Percentiles rank a stretch among this genome's conserved stretches.
phyloP scores from a whole-genome alignment of 2,113 vertebrate species.

The Lanius ludovicianus region DNA sequence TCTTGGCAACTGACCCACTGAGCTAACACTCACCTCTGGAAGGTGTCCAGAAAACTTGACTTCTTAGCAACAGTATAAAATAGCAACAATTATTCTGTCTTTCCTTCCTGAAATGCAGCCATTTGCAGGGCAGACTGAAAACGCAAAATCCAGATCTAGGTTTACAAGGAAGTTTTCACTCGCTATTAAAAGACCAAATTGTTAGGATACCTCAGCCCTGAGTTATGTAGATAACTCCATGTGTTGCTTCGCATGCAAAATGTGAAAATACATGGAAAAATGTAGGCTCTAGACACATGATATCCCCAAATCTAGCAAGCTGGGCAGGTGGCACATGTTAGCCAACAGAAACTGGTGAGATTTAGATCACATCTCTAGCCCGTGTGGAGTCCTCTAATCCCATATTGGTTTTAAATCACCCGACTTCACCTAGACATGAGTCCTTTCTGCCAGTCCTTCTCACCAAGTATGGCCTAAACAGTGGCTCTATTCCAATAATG shows the following conservation, averaged over 20 bases:
- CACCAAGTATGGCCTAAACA: neutral
- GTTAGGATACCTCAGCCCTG: neutral
- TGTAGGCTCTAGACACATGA: neutral
- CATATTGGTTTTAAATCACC: neutral
- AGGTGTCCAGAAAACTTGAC: neutral
- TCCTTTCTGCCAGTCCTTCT: neutral
- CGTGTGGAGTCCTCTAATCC: neutral
- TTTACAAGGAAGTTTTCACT: neutral
- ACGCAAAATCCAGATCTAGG: neutral
- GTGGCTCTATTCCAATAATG: neutral
- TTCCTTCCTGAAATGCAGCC: neutral
- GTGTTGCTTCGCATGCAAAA: neutral
- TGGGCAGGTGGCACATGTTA: neutral
- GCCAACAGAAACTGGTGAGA: neutral
- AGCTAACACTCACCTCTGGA: slow-evolving; percentile 11
- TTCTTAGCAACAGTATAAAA: neutral
- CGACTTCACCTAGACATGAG: neutral
- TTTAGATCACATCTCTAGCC: neutral
- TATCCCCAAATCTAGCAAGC: neutral
- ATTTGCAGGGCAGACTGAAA: neutral
- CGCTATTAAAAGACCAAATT: neutral
- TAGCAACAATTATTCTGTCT: neutral
- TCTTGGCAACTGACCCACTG: neutral
- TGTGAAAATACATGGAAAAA: neutral
- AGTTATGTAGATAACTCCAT: fast-evolving